These are phyloP conservation scores for Chorisops tibialis DNA, from an alignment of 2,888 invertebrate species.

Conservation along the genomic window DNA sequence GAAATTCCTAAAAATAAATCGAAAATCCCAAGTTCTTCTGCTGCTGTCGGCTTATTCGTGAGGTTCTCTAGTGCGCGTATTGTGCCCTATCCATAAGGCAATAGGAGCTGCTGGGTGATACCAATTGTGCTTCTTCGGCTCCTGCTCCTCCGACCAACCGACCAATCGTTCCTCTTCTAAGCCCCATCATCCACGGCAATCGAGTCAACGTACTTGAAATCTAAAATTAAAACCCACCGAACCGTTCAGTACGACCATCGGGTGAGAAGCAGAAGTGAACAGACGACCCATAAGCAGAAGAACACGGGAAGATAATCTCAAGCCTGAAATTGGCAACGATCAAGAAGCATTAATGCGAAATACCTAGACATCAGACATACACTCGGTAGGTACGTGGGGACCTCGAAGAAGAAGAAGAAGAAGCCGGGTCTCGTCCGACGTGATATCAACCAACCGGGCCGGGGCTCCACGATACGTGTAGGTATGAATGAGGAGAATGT, in stretches of 20 bases:
- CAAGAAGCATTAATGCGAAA: neutral
- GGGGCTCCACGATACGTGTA: no score
- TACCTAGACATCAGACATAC: no score
- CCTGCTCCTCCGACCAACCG: no score
- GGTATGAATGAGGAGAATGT: no score
- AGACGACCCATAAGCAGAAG: neutral
- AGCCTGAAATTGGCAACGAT: constrained; percentile 18
- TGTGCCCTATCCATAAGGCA: no score
- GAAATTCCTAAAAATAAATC: constrained; percentile 27
- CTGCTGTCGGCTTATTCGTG: constrained; percentile 4
- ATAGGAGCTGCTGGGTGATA: no score
- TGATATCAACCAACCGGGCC: no score
- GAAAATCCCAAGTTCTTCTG: constrained; percentile 13
- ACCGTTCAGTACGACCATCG: constrained; percentile 20
- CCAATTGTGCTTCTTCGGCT: no score
- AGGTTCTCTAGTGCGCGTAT: no score
- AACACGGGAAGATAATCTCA: neutral
- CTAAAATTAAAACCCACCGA: constrained; percentile 29
- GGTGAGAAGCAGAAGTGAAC: constrained; percentile 9
- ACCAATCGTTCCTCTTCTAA: neutral
- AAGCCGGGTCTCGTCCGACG: no score
- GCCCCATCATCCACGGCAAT: neutral
- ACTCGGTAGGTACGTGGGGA: no score
- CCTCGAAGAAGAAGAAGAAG: no score
- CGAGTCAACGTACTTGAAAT: constrained; percentile 27